A percentile compares a stretch with the other conserved stretches of the same genome.
Conservation (phyloP, 2,888 invertebrate species). For the Aspidiotus rigidus region DNA sequence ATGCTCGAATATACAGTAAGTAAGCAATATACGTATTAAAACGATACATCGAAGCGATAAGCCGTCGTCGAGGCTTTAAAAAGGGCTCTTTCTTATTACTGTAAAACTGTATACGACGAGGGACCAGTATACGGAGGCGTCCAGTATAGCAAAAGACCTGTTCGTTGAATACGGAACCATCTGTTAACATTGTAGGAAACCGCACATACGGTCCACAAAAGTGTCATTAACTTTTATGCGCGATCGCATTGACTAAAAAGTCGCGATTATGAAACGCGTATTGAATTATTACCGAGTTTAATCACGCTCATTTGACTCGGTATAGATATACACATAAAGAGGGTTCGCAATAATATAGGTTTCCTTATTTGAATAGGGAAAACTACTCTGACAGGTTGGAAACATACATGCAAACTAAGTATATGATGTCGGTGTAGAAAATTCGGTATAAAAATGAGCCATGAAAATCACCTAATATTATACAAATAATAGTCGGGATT, state of each 20-base stretch:
- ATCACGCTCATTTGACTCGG: background rate
- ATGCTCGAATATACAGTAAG: background rate
- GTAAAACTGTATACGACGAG: background rate
- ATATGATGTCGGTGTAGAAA: too few species aligned
- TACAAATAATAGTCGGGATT: too few species aligned
- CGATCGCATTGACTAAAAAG: conserved; percentile 1
- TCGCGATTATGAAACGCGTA: background rate
- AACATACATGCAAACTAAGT: too few species aligned
- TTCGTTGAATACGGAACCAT: background rate
- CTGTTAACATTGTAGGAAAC: conserved; percentile 4
- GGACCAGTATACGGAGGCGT: background rate
- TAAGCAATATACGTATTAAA: background rate
- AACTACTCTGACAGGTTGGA: too few species aligned
- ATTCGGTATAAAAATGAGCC: too few species aligned
- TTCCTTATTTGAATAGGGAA: too few species aligned
- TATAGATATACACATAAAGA: too few species aligned
- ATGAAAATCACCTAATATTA: too few species aligned
- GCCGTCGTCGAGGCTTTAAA: background rate
- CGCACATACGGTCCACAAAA: conserved; percentile 1
- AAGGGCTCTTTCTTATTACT: conserved; percentile 3
- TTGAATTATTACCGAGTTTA: conserved; percentile 1
- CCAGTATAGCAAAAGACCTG: background rate
- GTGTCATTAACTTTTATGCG: background rate
- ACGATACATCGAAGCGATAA: background rate
- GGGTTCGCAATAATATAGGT: too few species aligned